Percentiles rank a stretch among this genome's conserved stretches.
phyloP scores from a whole-genome alignment of 2,113 vertebrate genomes.

The Todiramphus chloris region DNA sequence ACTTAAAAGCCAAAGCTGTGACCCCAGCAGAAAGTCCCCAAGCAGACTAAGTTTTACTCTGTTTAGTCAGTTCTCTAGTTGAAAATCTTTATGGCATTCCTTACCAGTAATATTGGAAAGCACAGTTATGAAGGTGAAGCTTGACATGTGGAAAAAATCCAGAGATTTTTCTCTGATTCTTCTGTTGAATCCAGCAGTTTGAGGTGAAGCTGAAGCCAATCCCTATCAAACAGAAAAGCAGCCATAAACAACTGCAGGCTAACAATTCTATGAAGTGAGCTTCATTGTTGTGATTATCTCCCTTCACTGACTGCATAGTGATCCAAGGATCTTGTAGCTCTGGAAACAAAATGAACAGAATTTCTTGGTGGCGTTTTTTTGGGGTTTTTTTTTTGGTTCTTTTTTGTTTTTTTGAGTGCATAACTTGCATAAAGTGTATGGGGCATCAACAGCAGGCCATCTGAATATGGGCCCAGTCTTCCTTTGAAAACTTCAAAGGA shows the following conservation, averaged over 20 bases:
- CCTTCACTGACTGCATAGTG: background rate
- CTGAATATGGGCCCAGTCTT: background rate
- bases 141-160: background rate
- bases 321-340: background rate
- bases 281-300: background rate
- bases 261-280: background rate
- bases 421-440: background rate
- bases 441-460: background rate
- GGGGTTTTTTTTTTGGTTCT: background rate
- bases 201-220: background rate
- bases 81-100: background rate
- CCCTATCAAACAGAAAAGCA: background rate
- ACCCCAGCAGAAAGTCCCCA: background rate
- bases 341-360: background rate
- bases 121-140: background rate
- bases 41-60: background rate
- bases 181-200: background rate
- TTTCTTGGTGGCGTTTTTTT: background rate
- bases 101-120: background rate
- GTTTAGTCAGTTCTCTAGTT: background rate
- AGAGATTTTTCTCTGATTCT: background rate
- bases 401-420: background rate
- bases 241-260: background rate
- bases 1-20: background rate
- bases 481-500: background rate